phyloP scores from a whole-genome alignment of 2,113 vertebrate genomes.

The Notarius lentiginosus region DNA sequence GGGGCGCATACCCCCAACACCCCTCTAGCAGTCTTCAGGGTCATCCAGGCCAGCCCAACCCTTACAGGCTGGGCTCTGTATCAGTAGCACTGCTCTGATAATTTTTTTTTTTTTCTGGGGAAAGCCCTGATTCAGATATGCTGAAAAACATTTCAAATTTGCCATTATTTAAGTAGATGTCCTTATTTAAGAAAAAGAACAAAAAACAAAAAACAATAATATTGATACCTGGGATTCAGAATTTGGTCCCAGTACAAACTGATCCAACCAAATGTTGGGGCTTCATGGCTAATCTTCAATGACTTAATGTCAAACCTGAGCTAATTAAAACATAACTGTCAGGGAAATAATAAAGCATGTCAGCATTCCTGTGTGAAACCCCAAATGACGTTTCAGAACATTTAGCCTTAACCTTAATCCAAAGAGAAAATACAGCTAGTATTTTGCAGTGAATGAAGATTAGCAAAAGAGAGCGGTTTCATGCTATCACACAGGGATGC shows the following conservation, averaged over 20 bases:
- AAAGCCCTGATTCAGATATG: not conserved
- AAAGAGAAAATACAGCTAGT: not conserved
- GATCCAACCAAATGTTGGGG: not conserved
- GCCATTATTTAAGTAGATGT: not conserved
- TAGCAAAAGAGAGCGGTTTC: not conserved
- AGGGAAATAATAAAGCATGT: not conserved
- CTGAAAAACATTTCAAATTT: not conserved
- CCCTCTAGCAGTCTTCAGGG: too few relatives aligned
- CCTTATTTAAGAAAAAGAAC: not conserved
- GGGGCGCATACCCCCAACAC: too few relatives aligned
- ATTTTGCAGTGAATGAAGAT: not conserved
- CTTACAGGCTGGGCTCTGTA: too few relatives aligned
- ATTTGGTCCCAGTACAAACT: not conserved
- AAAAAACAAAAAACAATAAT: not conserved
- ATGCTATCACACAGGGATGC: slow-evolving; percentile 41
- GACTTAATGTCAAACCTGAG: not conserved
- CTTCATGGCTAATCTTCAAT: not conserved
- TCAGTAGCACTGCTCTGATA: too few relatives aligned
- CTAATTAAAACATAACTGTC: not conserved
- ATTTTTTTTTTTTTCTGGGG: too few relatives aligned
- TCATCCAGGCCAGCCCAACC: too few relatives aligned
- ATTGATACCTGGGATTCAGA: not conserved
- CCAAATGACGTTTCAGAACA: not conserved
- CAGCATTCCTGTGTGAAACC: slow-evolving; percentile 49
- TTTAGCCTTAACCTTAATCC: not conserved